phyloP scores from a whole-genome alignment of 2,888 invertebrate species.

The Xestia c-nigrum region DNA sequence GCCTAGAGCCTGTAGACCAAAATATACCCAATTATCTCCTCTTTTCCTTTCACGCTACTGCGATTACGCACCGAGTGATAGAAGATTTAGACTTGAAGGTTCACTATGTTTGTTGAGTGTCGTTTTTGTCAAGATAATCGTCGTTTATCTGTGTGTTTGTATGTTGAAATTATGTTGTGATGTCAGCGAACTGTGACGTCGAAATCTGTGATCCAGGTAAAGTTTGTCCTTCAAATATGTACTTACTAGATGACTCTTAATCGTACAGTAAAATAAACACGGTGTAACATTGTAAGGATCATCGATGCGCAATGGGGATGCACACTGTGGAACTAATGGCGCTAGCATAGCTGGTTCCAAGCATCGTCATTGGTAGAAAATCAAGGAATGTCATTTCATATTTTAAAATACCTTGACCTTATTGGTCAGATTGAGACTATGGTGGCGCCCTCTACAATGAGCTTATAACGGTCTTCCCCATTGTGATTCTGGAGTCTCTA shows the following conservation, averaged over 20 bases:
- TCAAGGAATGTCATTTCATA: too few relatives aligned
- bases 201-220: conserved; percentile 48
- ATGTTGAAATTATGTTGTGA: conserved; percentile 64
- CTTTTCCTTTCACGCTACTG: conserved; percentile 9
- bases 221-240: conserved; percentile 34
- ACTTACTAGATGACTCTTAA: neutral
- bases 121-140: conserved; percentile 54
- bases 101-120: conserved; percentile 53
- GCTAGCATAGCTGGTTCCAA: too few relatives aligned
- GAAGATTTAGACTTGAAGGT: conserved; percentile 54
- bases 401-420: too few relatives aligned
- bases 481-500: too few relatives aligned
- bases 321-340: too few relatives aligned
- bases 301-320: neutral
- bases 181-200: conserved; percentile 60
- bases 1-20: neutral
- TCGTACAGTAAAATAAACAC: neutral
- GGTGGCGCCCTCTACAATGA: too few relatives aligned
- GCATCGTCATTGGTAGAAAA: too few relatives aligned
- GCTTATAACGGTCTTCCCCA: too few relatives aligned
- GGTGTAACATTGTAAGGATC: neutral
- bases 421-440: too few relatives aligned
- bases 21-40: neutral
- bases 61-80: conserved; percentile 53
- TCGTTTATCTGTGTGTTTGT: conserved; percentile 63